These are phyloP conservation scores for Anseranas semipalmata DNA, from an alignment of 2,113 vertebrate genomes.

Conservation along the genomic window DNA sequence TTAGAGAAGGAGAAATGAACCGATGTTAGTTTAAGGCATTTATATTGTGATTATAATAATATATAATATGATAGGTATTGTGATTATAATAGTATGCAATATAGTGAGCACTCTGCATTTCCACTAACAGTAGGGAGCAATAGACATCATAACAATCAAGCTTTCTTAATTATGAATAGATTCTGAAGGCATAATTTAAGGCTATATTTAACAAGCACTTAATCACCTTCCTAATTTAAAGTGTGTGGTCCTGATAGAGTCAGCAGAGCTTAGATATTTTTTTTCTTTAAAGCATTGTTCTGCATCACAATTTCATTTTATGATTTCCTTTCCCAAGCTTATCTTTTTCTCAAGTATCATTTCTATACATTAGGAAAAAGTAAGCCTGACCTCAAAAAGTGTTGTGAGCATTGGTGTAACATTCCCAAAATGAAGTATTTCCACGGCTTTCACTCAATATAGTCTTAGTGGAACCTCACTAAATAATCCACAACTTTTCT, in stretches of 20 bases:
- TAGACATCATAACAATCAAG: not conserved
- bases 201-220: conserved; percentile 28
- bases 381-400: not conserved
- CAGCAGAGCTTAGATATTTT: not conserved
- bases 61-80: not conserved
- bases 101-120: not conserved
- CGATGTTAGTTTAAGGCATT: not conserved
- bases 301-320: not conserved
- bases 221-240: not conserved
- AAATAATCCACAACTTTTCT: not conserved
- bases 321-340: not conserved
- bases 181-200: not conserved
- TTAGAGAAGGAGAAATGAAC: not conserved
- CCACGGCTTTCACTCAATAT: not conserved
- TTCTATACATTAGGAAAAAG: not conserved
- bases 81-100: conserved; percentile 8
- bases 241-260: not conserved
- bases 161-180: not conserved
- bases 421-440: not conserved
- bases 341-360: not conserved
- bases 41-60: not conserved
- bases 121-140: not conserved
- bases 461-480: not conserved
- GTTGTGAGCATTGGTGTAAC: not conserved
- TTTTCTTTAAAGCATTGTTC: not conserved